Evolutionary conservation across 2,113 vertebrate species (phyloP).

Genomic region (Pampusana beccarii): DNA sequence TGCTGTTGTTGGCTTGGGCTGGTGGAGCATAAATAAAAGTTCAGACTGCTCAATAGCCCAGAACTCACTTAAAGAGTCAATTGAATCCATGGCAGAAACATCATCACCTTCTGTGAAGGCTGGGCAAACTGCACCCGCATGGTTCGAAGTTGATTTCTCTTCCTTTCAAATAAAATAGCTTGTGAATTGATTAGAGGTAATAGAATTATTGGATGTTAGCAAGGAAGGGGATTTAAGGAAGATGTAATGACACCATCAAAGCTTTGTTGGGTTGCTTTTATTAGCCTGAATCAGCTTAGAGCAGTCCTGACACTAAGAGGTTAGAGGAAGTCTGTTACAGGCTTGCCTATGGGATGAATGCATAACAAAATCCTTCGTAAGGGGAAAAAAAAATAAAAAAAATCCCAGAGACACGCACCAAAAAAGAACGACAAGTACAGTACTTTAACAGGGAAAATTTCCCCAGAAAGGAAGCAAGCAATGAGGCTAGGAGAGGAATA

Average conservation of each 20-base stretch:
- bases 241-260: constrained; percentile 73
- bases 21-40: not conserved
- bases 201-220: constrained; percentile 62
- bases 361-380: constrained; percentile 54
- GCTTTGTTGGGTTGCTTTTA: constrained; percentile 74
- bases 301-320: constrained; percentile 64
- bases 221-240: constrained; percentile 63
- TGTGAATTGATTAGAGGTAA: constrained; percentile 62
- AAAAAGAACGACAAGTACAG: constrained; percentile 68
- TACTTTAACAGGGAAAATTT: constrained; percentile 76
- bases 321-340: constrained; percentile 70
- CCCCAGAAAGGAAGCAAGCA: constrained; percentile 76
- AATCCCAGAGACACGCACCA: not conserved
- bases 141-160: constrained; percentile 5
- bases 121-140: not conserved
- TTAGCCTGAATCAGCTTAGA: constrained; percentile 65
- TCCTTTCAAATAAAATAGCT: constrained; percentile 60
- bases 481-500: constrained; percentile 84
- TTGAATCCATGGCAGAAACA: constrained; percentile 29
- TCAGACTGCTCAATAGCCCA: not conserved
- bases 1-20: not conserved
- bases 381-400: not conserved
- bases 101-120: not conserved
- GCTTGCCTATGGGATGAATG: constrained; percentile 73
- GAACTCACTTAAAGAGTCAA: constrained; percentile 26